Base-by-base conservation (phyloP, 2,797 vertebrate genomes). In the Squalus acanthias region DNA sequence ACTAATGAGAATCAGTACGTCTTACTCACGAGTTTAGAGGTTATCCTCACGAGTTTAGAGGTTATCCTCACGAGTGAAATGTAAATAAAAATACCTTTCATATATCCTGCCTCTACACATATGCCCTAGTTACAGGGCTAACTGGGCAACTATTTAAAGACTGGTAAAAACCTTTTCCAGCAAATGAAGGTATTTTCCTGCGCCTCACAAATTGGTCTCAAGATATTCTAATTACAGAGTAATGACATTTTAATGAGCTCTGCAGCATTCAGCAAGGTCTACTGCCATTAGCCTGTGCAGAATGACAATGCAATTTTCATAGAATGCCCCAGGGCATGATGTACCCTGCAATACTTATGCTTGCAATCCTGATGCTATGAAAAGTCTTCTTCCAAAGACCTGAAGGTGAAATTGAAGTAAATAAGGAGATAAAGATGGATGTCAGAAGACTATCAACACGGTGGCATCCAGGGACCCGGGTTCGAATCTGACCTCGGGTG, bases 281-380 rank as follows among this genome's bases (percentile, higher is more conserved):
- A 39, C 17, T 65, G 33, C 13, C 89, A 92, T 92, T n/a, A 39
- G 89, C 33, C 63, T 67, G 60, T 67, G 63, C 29, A 39, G 15
- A 92, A 39, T 92, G 89, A 67, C 89, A 67, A 65, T 92, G 60
- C 60, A 92, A 65, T 92, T 92, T 63, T 65, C 63, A 39, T 65
- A 92, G 17, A 39, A 20, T 67, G 63, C 89, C 17, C 89, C 89
- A 92, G 89, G 89, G 60, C 13, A 92, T 22, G 60, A 67, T 39
- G 65, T 20, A 92, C 20, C 89, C 33, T 65, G 89, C 33, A 92
- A 67, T 92, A 9, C n/a, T 67, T 65, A n/a, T 20, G n/a, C 15
- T 67, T 65, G 13, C 60, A 92, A 39, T 65, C 17, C 17, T 67
- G 33, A 8, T 89, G 26, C 12, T 89, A 9, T 29, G 33, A 39